Evolutionary conservation across 2,113 vertebrate species (phyloP), one percentile per base, ranked within the genome.

Genomic region (Rhinoderma darwinii): DNA sequence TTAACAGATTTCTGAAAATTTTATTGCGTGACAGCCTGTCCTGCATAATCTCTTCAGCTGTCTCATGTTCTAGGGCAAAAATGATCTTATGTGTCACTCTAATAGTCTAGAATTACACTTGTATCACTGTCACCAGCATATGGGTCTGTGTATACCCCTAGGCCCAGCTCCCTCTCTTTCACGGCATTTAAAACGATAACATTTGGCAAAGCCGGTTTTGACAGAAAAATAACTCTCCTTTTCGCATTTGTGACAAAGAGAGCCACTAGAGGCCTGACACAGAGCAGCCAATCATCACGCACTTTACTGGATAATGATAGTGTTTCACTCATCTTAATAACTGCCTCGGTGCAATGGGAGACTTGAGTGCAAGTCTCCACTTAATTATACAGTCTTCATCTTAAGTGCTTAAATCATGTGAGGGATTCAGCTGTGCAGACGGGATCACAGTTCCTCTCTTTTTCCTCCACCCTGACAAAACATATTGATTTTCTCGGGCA

Each of bases 71-170:
- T 89, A 91, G 94, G 93, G 95, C 95, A 95, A 93, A 92, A 93
- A 92, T 90, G 95, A 96, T 96, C 95, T 94, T 94, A 92, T 92
- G 94, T 96, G 96, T 97, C 96, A 96, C 96, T 97, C 94, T 96
- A 95, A 96, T 95, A 96, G 96, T 96, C 94, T 96, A 95, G 96
- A 97, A 96, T 97, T 97, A 98, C 96, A 96, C 96, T 97, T 97
- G 96, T 96, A 96, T 97, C 96, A 92, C 96, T 96, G 96, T 97
- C 94, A 94, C 94, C 90, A 94, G 96, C 97, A 96, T 96, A 97
- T 96, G 96, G 96, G 96, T 92, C 95, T 95, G 95, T 96, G 96
- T 96, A 95, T 94, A 97, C 96, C 97, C 97, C 96, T 94, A 96
- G 96, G 97, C 96, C 96, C 94, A 92, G 95, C 95, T 96, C 94